Conservation (phyloP, 1,140 invertebrate genomes). For the silkworm (Bombyx mori) region ASM3026992v2 NC_085124.1:553001-553500, state of each 20-base stretch:
- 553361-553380: constrained; percentile 6
- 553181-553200: constrained; percentile 31
- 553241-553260: constrained; percentile 10
- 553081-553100: constrained; percentile 21
- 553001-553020: background rate
- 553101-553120: constrained; percentile 40
- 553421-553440: no score
- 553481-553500: no score
- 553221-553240: constrained; percentile 7
- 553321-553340: no score
- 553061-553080: constrained; percentile 10
- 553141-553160: constrained; percentile 21
- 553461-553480: no score
- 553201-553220: constrained; percentile 12
- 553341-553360: no score
- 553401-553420: constrained; percentile 3
- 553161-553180: constrained; percentile 24
- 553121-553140: constrained; percentile 31
- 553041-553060: constrained; percentile 8
- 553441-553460: no score
- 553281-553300: no score
- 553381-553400: constrained; percentile 9
- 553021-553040: constrained; percentile 10
- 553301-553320: no score
- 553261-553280: background rate